Evolutionary conservation across 2,888 invertebrate species (phyloP), one percentile per base, ranked within the genome.

Genomic region (Ethmia dodecea): DNA sequence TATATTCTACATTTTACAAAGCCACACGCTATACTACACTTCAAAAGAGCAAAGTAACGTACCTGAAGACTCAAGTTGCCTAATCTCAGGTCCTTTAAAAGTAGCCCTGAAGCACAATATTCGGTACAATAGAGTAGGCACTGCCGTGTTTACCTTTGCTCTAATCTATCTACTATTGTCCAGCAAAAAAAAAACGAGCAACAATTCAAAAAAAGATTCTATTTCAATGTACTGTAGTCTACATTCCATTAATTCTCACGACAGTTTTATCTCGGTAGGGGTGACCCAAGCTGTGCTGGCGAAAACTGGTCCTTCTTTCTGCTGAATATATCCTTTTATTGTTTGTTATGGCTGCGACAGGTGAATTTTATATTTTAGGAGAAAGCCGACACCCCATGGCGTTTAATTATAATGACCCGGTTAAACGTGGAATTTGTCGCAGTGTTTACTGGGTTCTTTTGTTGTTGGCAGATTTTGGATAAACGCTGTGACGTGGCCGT

Each of bases 381-480:
- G 49, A 64, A 67, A 60, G 62, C 49, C 55, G 51, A 58, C 61
- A 62, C 64, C 61, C 60, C 40, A 55, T 60, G 68, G 66, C 63
- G 69, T 78, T 79, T 71, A 67, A 78, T 75, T 68, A 62, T 73
- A 72, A 76, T 67, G 66, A 60, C 55, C 61, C 62, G 67, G 64
- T 67, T 63, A 66, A 70, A 64, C 60, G 57, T 59, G 53, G 62
- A 70, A 75, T 75, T 77, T 70, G 69, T 70, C 61, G 58, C 47
- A 43, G 47, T 50, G 55, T 55, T 64, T 60, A 54, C 47, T 51
- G 46, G 54, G 49, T 55, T 59, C 46, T 45, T 52, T 45, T 37
- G n/a, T n/a, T n/a, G n/a, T n/a, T n/a, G n/a, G n/a, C n/a, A n/a
- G n/a, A n/a, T n/a, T n/a, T n/a, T n/a, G n/a, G n/a, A n/a, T n/a